A percentile compares a stretch with the other conserved stretches of the same genome.
phyloP scores from a whole-genome alignment of 2,888 invertebrate species.

The Branchipolynoe longqiensis region DNA sequence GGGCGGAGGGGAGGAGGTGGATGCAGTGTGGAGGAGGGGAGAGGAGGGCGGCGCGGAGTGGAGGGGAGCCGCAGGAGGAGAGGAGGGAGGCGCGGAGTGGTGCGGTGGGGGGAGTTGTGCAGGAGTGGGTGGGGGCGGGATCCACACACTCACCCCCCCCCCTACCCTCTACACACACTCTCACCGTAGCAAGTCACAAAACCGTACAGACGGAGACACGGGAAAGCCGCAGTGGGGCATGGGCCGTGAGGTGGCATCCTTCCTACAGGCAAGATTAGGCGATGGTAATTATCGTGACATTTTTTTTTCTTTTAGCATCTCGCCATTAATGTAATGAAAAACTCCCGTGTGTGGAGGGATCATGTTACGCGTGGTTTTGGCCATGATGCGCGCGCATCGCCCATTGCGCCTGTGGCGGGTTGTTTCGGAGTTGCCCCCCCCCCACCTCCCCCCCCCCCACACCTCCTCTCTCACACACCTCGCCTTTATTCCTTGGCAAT shows the following conservation, averaged over 20 bases:
- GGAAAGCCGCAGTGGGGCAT: not conserved
- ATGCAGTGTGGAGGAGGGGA: not conserved
- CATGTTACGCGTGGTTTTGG: not conserved
- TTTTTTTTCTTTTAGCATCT: slow-evolving; percentile 24
- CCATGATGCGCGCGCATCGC: too few relatives aligned
- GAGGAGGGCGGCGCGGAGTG: not conserved
- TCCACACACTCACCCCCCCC: not conserved
- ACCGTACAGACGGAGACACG: not conserved
- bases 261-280: not conserved
- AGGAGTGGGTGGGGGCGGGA: not conserved
- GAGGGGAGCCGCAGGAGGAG: too few relatives aligned
- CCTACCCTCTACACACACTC: not conserved
- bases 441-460: too few relatives aligned
- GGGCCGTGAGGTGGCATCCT: not conserved
- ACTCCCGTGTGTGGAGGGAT: not conserved
- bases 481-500: too few relatives aligned
- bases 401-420: too few relatives aligned
- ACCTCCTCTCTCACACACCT: too few relatives aligned
- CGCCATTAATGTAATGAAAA: slow-evolving; percentile 31
- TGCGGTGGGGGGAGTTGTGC: not conserved
- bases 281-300: slow-evolving; percentile 1
- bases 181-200: not conserved
- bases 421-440: too few relatives aligned
- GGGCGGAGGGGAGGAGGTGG: not conserved
- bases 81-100: too few relatives aligned